Evolutionary conservation across 2,797 vertebrate genomes (phyloP).

Genomic region (Dendrocincla tyrannina): DNA sequence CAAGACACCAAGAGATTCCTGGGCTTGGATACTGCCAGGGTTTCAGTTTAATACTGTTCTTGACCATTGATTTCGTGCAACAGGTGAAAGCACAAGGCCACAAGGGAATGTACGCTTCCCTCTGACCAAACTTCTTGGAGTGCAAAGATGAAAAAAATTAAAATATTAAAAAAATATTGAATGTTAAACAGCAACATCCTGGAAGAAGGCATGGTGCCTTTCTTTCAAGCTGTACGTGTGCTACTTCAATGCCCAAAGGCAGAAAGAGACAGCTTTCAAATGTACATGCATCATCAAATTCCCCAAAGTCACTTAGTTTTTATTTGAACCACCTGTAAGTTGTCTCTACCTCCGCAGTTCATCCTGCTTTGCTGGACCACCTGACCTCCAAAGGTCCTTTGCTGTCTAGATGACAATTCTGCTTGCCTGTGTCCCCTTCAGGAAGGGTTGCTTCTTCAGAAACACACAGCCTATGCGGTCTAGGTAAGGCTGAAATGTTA

Average conservation of each 20-base stretch:
- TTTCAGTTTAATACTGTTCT: neutral
- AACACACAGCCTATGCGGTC: fast-evolving
- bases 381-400: neutral
- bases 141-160: neutral
- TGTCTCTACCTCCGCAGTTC: neutral
- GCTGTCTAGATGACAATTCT: neutral
- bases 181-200: neutral
- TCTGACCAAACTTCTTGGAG: neutral
- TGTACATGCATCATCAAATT: neutral
- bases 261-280: neutral
- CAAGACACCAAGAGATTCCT: neutral
- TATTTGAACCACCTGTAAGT: neutral
- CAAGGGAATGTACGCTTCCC: fast-evolving
- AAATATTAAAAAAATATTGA: neutral
- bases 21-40: neutral
- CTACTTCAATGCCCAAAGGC: neutral
- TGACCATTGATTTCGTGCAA: neutral
- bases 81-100: neutral
- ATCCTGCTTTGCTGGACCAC: neutral
- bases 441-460: neutral
- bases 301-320: neutral
- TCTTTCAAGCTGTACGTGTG: neutral
- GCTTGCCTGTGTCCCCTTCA: too few species aligned
- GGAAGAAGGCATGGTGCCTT: neutral
- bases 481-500: neutral